phyloP scores from a whole-genome alignment of 2,888 invertebrate genomes.

The Camptogramma bilineatum region DNA sequence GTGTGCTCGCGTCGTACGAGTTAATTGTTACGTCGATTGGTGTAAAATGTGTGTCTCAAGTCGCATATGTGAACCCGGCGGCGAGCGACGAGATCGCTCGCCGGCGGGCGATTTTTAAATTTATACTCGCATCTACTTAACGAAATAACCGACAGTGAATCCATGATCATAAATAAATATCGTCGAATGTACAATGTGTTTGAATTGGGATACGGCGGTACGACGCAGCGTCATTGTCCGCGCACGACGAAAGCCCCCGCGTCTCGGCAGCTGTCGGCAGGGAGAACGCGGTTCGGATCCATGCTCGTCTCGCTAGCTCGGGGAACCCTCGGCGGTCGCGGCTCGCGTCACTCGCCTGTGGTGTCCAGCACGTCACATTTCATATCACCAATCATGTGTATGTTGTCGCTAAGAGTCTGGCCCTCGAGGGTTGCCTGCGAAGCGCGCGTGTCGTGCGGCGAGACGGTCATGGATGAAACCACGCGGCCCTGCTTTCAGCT shows the following conservation, averaged over 20 bases:
- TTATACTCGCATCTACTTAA: constrained; percentile 85
- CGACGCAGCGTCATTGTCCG: constrained; percentile 81
- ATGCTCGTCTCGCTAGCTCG: constrained; percentile 70
- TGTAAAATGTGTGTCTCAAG: constrained; percentile 85
- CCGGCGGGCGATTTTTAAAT: constrained; percentile 82
- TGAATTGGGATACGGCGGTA: constrained; percentile 66
- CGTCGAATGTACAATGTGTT: constrained; percentile 84
- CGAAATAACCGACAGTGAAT: constrained; percentile 85
- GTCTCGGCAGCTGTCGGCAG: constrained; percentile 84
- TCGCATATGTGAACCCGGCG: constrained; percentile 81
- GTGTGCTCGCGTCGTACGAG: constrained; percentile 86
- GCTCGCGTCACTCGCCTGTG: constrained; percentile 63
- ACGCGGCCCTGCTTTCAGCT: constrained; percentile 86
- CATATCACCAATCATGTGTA: constrained; percentile 70
- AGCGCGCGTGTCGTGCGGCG: constrained; percentile 64
- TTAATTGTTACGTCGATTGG: constrained; percentile 85
- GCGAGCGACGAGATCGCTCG: constrained; percentile 74
- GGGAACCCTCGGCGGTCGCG: constrained; percentile 60
- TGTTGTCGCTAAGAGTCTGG: constrained; percentile 65
- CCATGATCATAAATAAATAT: constrained; percentile 86
- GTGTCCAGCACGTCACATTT: constrained; percentile 69
- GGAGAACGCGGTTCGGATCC: constrained; percentile 82
- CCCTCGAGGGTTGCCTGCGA: constrained; percentile 59
- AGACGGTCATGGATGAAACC: constrained; percentile 79
- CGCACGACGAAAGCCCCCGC: constrained; percentile 84